phyloP scores from a whole-genome alignment of 2,888 invertebrate species.

The Nezara viridula region DNA sequence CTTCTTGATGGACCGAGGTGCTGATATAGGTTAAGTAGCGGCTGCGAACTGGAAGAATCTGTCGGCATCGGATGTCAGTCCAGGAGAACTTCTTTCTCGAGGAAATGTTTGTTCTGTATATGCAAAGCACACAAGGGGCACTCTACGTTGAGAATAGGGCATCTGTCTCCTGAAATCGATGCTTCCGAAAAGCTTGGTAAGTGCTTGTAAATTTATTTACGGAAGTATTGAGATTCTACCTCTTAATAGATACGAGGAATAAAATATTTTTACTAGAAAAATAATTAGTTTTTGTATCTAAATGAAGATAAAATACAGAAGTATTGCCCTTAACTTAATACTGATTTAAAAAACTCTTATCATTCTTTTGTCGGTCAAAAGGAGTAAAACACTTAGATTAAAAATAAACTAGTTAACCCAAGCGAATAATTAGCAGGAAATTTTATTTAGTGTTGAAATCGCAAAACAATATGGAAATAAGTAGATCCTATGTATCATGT shows the following conservation, averaged over 20 bases:
- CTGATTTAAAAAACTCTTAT: background rate
- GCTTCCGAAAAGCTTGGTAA: background rate
- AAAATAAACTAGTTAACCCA: too few species aligned
- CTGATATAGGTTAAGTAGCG: conserved; percentile 1
- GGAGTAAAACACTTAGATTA: too few species aligned
- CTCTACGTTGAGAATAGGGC: conserved; percentile 6
- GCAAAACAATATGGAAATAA: too few species aligned
- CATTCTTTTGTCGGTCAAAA: too few species aligned
- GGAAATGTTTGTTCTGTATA: background rate
- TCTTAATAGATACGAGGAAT: background rate
- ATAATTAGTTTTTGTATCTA: background rate
- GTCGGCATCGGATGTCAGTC: background rate
- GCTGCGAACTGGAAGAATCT: background rate
- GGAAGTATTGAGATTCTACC: background rate
- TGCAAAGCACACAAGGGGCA: conserved; percentile 23
- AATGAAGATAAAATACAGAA: background rate
- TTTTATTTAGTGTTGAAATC: too few species aligned
- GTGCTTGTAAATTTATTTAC: background rate
- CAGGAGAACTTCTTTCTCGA: background rate
- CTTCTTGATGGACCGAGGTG: conserved; percentile 21
- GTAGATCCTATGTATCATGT: too few species aligned
- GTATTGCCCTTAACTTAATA: background rate
- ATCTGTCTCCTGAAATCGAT: conserved; percentile 16
- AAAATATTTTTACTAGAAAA: background rate
- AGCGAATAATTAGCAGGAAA: too few species aligned